Percentiles rank a stretch among this genome's conserved stretches.
These are phyloP conservation scores for Tachystola acroxantha DNA, from an alignment of 2,888 invertebrate genomes.

Conservation along the genomic window DNA sequence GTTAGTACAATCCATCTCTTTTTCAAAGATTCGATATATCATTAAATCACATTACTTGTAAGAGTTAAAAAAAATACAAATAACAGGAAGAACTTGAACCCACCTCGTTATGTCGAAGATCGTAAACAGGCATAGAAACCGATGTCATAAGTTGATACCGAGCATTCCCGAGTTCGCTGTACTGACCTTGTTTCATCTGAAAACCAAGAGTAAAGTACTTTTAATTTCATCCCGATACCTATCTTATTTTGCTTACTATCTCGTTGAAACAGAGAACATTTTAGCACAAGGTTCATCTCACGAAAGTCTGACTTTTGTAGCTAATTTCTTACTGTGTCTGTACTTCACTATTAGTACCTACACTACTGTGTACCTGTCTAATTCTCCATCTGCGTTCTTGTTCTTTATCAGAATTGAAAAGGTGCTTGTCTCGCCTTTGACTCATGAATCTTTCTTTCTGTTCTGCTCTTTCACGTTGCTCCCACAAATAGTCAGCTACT, in stretches of 20 bases:
- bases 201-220: too few species aligned
- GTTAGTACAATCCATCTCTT: too few species aligned
- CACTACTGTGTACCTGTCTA: conserved; percentile 68
- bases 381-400: conserved; percentile 79
- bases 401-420: conserved; percentile 81
- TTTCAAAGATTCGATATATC: conserved; percentile 20
- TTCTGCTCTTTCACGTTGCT: conserved; percentile 87
- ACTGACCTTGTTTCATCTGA: conserved; percentile 80
- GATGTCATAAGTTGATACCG: conserved; percentile 93
- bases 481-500: conserved; percentile 94
- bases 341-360: too few species aligned
- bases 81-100: too few species aligned
- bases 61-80: too few species aligned
- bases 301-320: too few species aligned
- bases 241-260: too few species aligned
- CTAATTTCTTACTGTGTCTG: too few species aligned
- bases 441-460: conserved; percentile 87
- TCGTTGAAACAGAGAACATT: too few species aligned
- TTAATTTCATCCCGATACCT: background rate
- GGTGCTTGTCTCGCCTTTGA: conserved; percentile 78
- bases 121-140: conserved; percentile 95
- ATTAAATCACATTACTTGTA: conserved; percentile 1
- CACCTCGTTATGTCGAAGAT: conserved; percentile 91
- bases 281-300: too few species aligned
- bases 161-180: conserved; percentile 78